Evolutionary conservation across 2,888 invertebrate species (phyloP), one percentile per base, ranked within the genome.

Genomic region (Eupithecia centaureata): DNA sequence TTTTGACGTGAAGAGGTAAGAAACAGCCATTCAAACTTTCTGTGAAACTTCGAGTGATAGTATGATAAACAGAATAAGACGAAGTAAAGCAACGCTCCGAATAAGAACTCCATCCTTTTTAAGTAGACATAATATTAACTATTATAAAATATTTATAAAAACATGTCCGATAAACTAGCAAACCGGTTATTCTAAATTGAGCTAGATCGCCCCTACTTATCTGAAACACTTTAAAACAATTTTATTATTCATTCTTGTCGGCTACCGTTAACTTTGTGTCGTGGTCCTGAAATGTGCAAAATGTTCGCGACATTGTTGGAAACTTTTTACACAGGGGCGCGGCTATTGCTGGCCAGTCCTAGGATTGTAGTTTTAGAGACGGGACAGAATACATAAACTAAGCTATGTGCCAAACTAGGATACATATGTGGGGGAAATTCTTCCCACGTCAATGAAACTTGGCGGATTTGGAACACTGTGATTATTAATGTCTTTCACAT

Each of bases 261-360:
- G 47, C 47, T 47, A 22, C 18, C 22, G 12, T 22, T 22, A 22
- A 47, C 10, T 47, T 67, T 67, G 61, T 30, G 52, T 38, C 42
- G 18, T 15, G 32, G 64, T 65, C 68, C 56, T 52, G 69, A 67
- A 65, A 58, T 42, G 66, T 67, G 61, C 33, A 65, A 80, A 47
- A 80, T 73, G 71, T 67, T 69, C 72, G 73, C 68, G 73, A 77
- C 77, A 79, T 76, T 74, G 75, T 76, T 80, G 70, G 66, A 66
- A 77, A 78, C 74, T 77, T 12, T 77, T 12, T n/a, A n/a, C 22
- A 61, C 42, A 42, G 18, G 5, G 54, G 42, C n/a, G 5, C 22
- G 32, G 32, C 18, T 30, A 5, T 32, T 5, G 12, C 18, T 30
- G 18, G 30, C 1, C 5, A 10, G 57, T 32, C 32, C 51, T 51